Conservation (phyloP, 2,113 vertebrate genomes). For the Coptodon bakossiorum region DNA sequence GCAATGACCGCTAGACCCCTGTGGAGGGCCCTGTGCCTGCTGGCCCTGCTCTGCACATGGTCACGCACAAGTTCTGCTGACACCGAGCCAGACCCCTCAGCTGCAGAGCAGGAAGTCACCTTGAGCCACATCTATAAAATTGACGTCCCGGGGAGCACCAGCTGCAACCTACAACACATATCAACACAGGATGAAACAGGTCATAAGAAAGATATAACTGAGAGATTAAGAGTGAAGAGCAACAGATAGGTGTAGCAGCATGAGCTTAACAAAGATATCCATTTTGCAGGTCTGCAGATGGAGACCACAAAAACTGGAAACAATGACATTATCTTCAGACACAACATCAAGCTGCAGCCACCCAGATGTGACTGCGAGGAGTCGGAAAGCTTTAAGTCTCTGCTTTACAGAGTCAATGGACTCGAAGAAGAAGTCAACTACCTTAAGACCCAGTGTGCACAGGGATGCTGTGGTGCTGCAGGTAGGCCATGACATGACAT, state of each 20-base stretch:
- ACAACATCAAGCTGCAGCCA: conserved; percentile 77
- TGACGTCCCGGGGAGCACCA: conserved; percentile 67
- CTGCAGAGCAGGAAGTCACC: conserved; percentile 68
- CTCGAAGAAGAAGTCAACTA: conserved; percentile 81
- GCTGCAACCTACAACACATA: conserved; percentile 69
- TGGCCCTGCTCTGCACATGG: conserved; percentile 53
- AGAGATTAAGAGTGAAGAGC: not conserved
- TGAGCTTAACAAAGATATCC: not conserved
- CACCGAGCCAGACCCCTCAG: not conserved
- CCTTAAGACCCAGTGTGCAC: conserved; percentile 74
- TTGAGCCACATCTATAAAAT: conserved; percentile 85
- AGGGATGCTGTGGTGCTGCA: conserved; percentile 74
- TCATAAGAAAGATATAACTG: not conserved
- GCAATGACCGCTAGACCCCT: conserved; percentile 54
- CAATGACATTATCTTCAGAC: conserved; percentile 82
- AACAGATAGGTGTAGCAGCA: not conserved
- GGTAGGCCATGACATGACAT: conserved; percentile 37
- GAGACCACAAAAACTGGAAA: conserved; percentile 59
- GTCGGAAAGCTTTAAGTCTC: conserved; percentile 67
- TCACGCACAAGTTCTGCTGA: conserved; percentile 41
- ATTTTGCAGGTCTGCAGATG: conserved; percentile 45
- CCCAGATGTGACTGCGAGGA: conserved; percentile 73
- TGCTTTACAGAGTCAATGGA: conserved; percentile 79
- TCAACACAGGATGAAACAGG: conserved; percentile 57
- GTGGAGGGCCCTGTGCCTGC: conserved; percentile 27